phyloP scores from a whole-genome alignment of 1,140 invertebrate species.

The Tigriopus japonicus region DNA sequence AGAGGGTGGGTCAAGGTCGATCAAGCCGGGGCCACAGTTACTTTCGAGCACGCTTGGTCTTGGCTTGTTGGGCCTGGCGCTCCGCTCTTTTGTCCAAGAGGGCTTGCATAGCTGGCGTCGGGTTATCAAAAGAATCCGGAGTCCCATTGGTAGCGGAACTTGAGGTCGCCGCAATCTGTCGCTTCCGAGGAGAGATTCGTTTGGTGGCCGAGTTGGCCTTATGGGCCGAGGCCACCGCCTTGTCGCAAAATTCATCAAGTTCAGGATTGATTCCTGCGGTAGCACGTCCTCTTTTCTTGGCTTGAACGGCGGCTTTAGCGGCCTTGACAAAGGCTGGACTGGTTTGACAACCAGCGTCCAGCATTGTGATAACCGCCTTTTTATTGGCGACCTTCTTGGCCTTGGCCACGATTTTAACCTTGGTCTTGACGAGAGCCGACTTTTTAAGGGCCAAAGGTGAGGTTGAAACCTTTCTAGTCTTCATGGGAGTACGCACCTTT shows the following conservation, averaged over 20 bases:
- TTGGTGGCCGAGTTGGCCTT: neutral
- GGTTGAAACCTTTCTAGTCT: too few relatives aligned
- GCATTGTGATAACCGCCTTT: neutral
- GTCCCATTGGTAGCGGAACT: neutral
- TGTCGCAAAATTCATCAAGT: neutral
- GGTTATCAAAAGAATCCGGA: slow-evolving; percentile 15
- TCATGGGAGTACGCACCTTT: slow-evolving; percentile 1
- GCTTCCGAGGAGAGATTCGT: neutral
- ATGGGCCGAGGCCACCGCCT: neutral
- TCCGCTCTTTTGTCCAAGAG: slow-evolving; percentile 18
- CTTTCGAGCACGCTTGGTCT: neutral
- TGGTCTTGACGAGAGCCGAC: neutral
- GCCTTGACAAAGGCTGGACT: slow-evolving; percentile 11
- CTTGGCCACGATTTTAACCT: neutral
- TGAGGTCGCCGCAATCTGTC: neutral
- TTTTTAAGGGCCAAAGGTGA: neutral
- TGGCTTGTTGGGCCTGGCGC: neutral
- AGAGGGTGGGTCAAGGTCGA: too few relatives aligned
- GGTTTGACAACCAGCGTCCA: slow-evolving; percentile 4
- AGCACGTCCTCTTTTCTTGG: neutral
- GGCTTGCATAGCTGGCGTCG: slow-evolving; percentile 20
- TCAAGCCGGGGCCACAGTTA: too few relatives aligned
- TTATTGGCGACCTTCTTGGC: neutral
- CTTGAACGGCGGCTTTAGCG: neutral
- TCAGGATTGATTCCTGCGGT: neutral